Evolutionary conservation across 2,113 vertebrate genomes (phyloP).

Genomic region (Meles meles): DNA sequence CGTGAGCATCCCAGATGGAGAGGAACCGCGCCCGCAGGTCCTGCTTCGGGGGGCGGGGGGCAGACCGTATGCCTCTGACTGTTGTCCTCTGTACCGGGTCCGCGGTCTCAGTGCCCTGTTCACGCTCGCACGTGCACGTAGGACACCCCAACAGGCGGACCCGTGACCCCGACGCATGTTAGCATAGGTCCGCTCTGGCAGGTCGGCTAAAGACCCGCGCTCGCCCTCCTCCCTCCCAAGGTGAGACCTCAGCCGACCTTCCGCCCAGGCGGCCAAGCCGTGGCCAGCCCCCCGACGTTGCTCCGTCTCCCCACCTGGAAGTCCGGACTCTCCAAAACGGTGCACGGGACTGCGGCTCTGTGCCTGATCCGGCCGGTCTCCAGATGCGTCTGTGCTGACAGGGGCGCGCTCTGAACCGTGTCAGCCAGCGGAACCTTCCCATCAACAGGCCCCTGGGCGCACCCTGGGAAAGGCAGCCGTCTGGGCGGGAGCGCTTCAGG

Average conservation of each 20-base stretch:
- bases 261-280: not conserved
- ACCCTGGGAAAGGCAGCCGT: fast-evolving
- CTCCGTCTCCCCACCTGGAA: not conserved
- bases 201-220: not conserved
- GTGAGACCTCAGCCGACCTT: not conserved
- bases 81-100: fast-evolving
- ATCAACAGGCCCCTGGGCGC: not conserved
- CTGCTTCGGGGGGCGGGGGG: fast-evolving
- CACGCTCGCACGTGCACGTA: fast-evolving
- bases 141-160: fast-evolving
- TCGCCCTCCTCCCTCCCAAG: not conserved
- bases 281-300: fast-evolving
- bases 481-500: not conserved
- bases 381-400: not conserved
- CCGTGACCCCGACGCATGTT: fast-evolving
- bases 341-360: not conserved
- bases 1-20: fast-evolving
- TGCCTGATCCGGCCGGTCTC: not conserved
- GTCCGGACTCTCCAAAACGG: not conserved
- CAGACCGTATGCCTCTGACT: too few relatives aligned
- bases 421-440: not conserved
- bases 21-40: fast-evolving
- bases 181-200: not conserved
- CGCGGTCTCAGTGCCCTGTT: fast-evolving
- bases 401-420: not conserved